Conservation (phyloP, 1,140 invertebrate species). For the Parasteatoda tepidariorum region DNA sequence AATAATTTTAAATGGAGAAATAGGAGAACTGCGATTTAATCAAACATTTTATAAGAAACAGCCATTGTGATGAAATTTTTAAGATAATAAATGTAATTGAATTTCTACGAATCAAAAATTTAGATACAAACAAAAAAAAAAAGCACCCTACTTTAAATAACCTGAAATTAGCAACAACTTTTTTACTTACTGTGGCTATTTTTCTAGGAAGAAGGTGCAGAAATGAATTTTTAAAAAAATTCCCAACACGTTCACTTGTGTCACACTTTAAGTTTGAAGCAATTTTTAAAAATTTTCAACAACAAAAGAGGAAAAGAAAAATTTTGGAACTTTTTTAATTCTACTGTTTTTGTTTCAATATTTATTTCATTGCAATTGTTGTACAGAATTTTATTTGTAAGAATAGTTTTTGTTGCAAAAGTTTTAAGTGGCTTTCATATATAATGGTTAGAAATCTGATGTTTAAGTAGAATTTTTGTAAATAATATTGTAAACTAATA, state of each 20-base stretch:
- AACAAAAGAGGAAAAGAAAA: conserved; percentile 15
- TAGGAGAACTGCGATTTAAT: no score
- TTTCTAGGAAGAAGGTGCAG: conserved; percentile 50
- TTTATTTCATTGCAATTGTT: neutral
- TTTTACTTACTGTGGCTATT: conserved; percentile 33
- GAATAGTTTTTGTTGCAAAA: conserved; percentile 44
- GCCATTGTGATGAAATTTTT: no score
- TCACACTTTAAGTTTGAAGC: conserved; percentile 30
- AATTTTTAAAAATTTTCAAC: conserved; percentile 34
- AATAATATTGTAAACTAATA: conserved; percentile 33
- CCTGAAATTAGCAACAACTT: neutral
- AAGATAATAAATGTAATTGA: no score
- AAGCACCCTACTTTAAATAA: no score
- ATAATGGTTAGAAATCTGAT: conserved; percentile 48
- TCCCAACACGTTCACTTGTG: conserved; percentile 15
- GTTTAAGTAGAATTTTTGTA: conserved; percentile 39
- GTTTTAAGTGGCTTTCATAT: conserved; percentile 4
- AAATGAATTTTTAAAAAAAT: conserved; percentile 55
- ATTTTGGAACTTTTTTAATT: conserved; percentile 4
- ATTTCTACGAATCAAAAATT: no score
- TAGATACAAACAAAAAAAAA: no score
- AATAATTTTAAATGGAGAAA: no score
- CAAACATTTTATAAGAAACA: no score
- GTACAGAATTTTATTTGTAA: neutral
- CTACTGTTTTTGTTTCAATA: conserved; percentile 5